These are phyloP conservation scores for Ahaetulla prasina DNA, from an alignment of 2,113 vertebrate species.

Conservation along the genomic window DNA sequence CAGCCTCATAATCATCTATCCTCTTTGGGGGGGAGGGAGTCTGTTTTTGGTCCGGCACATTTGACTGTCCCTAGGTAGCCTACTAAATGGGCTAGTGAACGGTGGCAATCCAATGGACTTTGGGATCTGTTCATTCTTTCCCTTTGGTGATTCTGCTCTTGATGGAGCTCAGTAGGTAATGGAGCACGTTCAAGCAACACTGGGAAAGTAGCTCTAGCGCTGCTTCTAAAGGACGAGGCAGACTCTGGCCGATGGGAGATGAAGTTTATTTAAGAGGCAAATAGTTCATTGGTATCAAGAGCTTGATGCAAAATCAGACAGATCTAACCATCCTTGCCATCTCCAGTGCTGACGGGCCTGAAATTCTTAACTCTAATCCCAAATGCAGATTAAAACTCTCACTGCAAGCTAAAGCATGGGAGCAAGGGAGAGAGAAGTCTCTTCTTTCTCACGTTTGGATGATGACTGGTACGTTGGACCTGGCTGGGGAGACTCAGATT, in stretches of 20 bases:
- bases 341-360: background rate
- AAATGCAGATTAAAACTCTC: background rate
- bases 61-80: background rate
- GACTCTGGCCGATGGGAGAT: background rate
- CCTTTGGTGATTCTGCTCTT: background rate
- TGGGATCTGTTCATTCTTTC: background rate
- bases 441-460: background rate
- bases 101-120: background rate
- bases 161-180: background rate
- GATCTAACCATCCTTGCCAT: background rate
- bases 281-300: too few relatives aligned
- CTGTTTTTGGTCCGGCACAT: background rate
- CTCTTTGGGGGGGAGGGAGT: background rate
- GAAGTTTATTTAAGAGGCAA: background rate
- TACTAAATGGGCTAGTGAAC: too few relatives aligned
- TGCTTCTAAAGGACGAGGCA: background rate
- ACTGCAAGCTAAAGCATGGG: background rate
- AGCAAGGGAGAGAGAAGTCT: background rate
- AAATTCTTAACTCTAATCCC: background rate
- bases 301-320: background rate
- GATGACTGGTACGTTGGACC: background rate
- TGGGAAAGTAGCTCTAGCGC: background rate
- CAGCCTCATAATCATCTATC: background rate
- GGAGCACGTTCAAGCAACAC: background rate
- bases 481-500: background rate